A percentile compares a stretch with the other conserved stretches of the same genome.
These are phyloP conservation scores for Ageneiosus marmoratus DNA, from an alignment of 2,113 vertebrate species.

Conservation along the genomic window DNA sequence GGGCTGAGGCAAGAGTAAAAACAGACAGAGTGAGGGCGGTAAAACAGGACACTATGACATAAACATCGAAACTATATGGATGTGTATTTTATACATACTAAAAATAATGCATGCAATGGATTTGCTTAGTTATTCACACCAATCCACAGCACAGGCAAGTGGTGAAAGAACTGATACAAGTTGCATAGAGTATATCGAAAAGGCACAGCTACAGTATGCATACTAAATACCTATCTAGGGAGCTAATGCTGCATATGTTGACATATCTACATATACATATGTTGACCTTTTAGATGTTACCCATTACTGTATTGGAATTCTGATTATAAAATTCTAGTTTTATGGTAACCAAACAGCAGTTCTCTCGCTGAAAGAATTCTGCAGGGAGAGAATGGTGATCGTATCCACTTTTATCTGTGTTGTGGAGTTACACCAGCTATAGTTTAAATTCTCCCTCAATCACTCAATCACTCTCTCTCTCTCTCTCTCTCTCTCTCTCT, in stretches of 20 bases:
- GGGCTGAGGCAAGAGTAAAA: no score
- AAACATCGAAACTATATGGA: background rate
- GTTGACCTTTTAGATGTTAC: background rate
- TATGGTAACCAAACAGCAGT: background rate
- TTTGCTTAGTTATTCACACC: background rate
- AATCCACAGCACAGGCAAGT: background rate
- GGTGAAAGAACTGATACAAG: background rate
- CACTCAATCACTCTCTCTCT: background rate
- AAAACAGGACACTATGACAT: no score
- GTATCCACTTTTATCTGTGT: background rate
- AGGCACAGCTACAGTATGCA: background rate
- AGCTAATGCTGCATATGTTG: background rate
- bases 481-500: background rate
- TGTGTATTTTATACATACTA: background rate
- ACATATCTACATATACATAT: background rate
- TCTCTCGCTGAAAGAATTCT: background rate
- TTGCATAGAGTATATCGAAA: background rate
- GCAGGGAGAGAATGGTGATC: background rate
- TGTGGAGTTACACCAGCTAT: background rate
- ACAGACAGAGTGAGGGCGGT: no score
- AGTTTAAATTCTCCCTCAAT: slow-evolving; percentile 3
- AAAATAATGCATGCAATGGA: slow-evolving; percentile 8
- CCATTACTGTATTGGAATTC: background rate
- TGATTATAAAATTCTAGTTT: background rate
- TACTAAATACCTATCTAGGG: slow-evolving; percentile 6